Evolutionary conservation across 2,113 vertebrate genomes (phyloP).

Genomic region (Apeltes quadracus): DNA sequence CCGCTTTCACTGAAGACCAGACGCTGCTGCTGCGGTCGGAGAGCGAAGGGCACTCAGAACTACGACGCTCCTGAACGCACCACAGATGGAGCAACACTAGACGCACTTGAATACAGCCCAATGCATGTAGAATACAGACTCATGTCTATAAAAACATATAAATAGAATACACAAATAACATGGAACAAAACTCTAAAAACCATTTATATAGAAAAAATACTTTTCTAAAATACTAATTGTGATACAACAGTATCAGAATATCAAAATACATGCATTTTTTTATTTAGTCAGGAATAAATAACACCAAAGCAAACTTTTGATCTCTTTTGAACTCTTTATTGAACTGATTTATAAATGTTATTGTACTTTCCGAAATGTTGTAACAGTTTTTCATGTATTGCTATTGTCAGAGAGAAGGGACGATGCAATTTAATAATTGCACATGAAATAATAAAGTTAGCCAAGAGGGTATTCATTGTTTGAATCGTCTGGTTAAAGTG

Average conservation of each 20-base stretch:
- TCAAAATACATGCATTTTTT: background rate
- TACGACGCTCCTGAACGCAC: conserved; percentile 48
- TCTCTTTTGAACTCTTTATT: too few species aligned
- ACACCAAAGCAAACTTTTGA: background rate
- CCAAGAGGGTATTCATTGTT: background rate
- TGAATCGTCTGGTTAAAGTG: background rate
- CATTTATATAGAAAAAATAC: too few species aligned
- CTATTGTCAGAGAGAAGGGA: background rate
- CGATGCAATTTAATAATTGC: background rate
- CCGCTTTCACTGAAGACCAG: conserved; percentile 24
- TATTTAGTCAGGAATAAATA: background rate
- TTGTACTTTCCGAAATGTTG: background rate
- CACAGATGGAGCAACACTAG: conserved; percentile 8
- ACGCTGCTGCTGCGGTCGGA: conserved; percentile 27
- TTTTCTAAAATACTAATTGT: too few species aligned
- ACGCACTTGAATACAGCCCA: conserved; percentile 17
- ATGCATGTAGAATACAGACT: background rate
- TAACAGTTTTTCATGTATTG: background rate
- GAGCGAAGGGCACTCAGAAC: background rate
- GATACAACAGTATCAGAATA: too few species aligned
- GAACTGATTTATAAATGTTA: too few species aligned
- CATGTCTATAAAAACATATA: background rate
- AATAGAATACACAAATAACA: background rate
- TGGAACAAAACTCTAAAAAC: background rate
- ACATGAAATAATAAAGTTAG: background rate